Percentiles rank a stretch among this genome's conserved stretches.
Conservation (phyloP, 2,113 vertebrate species). For the Quiscalus mexicanus region DNA sequence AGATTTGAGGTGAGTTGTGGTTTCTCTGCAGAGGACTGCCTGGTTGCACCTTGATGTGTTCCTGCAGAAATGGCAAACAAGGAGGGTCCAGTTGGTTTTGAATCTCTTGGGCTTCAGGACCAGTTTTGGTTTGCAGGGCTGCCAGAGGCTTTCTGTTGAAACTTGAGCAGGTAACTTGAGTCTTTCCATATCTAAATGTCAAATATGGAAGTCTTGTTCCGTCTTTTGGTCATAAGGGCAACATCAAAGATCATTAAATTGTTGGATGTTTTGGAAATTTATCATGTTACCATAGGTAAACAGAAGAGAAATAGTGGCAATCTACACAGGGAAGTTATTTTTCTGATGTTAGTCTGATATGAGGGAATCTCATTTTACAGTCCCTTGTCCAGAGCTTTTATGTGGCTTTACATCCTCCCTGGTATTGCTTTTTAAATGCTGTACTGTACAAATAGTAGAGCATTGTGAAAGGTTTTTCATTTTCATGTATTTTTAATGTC, state of each 20-base stretch:
- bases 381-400: conserved; percentile 1
- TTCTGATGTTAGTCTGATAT: conserved; percentile 34
- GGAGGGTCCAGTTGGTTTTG: not conserved
- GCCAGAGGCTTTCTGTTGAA: not conserved
- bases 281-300: conserved; percentile 20
- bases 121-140: not conserved
- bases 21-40: not conserved
- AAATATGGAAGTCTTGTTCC: not conserved
- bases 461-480: not conserved
- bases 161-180: not conserved
- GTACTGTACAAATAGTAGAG: not conserved
- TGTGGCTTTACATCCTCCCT: not conserved
- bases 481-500: not conserved
- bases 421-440: not conserved
- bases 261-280: not conserved
- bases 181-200: not conserved
- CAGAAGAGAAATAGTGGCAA: not conserved
- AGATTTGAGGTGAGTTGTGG: not conserved
- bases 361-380: conserved; percentile 27
- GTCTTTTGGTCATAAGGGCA: not conserved
- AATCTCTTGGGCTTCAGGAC: not conserved
- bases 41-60: not conserved
- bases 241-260: conserved; percentile 30
- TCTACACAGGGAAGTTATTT: not conserved
- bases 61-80: not conserved